Evolutionary conservation across 2,113 vertebrate genomes (phyloP).

Genomic region (Pleuronectes platessa): DNA sequence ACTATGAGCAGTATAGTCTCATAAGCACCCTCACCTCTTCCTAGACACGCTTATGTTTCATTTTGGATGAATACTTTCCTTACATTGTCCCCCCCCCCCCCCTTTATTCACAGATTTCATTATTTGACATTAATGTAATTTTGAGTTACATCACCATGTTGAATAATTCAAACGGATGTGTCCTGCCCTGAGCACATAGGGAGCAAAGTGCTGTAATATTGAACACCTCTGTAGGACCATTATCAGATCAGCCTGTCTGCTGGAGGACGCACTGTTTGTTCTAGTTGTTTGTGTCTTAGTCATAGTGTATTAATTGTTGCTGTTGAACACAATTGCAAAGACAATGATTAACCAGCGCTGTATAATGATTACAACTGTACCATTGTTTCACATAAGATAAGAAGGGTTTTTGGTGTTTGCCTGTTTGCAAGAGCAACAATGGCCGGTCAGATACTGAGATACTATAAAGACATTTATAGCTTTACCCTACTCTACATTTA

Average conservation of each 20-base stretch:
- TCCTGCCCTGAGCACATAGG: conserved; percentile 14
- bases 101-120: too few species aligned
- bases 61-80: neutral
- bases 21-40: neutral
- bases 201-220: conserved; percentile 39
- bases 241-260: conserved; percentile 6
- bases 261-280: conserved; percentile 6
- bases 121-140: too few species aligned
- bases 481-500: neutral
- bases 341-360: neutral
- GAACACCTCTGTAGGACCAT: conserved; percentile 9
- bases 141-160: neutral
- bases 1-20: neutral
- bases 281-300: neutral
- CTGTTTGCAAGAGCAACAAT: neutral
- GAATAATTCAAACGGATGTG: neutral
- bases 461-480: conserved; percentile 35
- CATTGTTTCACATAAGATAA: neutral
- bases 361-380: neutral
- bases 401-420: neutral
- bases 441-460: conserved; percentile 1
- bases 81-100: too few species aligned
- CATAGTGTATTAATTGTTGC: neutral
- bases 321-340: neutral
- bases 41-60: neutral